Percentiles rank a stretch among this genome's conserved stretches.
phyloP scores from a whole-genome alignment of 2,113 vertebrate species.

The Tupaia chinensis region DNA sequence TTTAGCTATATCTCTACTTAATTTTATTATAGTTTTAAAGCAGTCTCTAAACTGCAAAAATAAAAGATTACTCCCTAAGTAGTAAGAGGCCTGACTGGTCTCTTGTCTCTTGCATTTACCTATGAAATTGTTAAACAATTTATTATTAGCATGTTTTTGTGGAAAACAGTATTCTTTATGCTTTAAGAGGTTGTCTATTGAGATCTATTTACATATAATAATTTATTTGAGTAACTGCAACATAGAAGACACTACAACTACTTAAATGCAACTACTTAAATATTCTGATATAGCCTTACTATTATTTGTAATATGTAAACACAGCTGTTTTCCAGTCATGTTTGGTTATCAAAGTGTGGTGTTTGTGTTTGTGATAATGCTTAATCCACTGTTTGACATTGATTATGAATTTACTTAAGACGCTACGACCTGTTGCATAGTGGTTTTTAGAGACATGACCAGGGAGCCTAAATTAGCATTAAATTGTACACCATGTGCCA shows the following conservation, averaged over 20 bases:
- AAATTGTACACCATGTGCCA: neutral
- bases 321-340: constrained; percentile 7
- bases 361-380: neutral
- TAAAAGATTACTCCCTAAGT: neutral
- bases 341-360: constrained; percentile 27
- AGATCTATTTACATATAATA: neutral
- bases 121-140: neutral
- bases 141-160: constrained; percentile 20
- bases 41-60: neutral
- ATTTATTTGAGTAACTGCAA: constrained; percentile 1
- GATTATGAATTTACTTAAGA: constrained; percentile 2
- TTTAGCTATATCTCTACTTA: neutral
- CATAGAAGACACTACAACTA: neutral
- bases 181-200: constrained; percentile 13
- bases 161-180: neutral
- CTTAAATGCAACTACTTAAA: neutral
- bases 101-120: neutral
- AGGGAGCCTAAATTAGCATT: constrained; percentile 11
- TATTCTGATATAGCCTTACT: constrained; percentile 10
- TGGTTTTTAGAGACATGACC: neutral
- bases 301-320: neutral
- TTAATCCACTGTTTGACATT: neutral
- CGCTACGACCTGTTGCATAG: neutral
- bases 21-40: neutral
- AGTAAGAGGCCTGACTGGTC: neutral